A percentile compares a stretch with the other conserved stretches of the same genome.
Evolutionary conservation across 2,113 vertebrate species (phyloP).

Genomic region (Ariopsis seemanni): DNA sequence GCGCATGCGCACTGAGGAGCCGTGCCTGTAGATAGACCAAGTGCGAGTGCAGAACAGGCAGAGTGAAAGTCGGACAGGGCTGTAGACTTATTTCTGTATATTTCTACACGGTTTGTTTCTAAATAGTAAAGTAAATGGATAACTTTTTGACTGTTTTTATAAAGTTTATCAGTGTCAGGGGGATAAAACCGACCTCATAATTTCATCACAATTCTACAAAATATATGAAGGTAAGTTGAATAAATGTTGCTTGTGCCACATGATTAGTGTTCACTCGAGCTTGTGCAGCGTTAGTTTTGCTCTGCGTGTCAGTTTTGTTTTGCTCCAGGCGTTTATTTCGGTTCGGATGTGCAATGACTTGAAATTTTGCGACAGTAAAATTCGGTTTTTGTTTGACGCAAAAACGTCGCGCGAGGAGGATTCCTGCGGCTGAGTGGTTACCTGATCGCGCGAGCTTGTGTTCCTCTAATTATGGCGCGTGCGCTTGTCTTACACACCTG

Average conservation of each 20-base stretch:
- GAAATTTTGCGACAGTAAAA: too few relatives aligned
- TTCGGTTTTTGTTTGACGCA: neutral
- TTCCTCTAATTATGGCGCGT: constrained; percentile 4
- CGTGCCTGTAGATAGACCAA: constrained; percentile 10
- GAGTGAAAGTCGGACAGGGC: neutral
- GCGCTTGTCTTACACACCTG: constrained; percentile 5
- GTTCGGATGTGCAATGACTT: neutral
- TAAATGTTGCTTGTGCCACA: too few relatives aligned
- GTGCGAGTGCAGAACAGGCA: constrained; percentile 25
- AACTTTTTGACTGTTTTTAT: neutral
- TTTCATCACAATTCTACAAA: constrained; percentile 16
- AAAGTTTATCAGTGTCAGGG: neutral
- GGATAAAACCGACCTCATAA: neutral
- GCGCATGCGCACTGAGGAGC: constrained; percentile 53
- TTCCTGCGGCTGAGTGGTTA: neutral
- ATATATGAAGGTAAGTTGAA: neutral
- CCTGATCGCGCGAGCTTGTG: neutral
- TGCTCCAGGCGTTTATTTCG: neutral
- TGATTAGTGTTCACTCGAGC: too few relatives aligned
- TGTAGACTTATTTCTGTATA: neutral
- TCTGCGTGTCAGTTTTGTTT: neutral
- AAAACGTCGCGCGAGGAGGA: neutral
- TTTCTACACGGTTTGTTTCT: neutral
- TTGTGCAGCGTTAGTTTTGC: neutral
- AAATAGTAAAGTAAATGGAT: too few relatives aligned